Evolutionary conservation across 2,113 vertebrate species (phyloP).

Genomic region (Bombycilla garrulus): DNA sequence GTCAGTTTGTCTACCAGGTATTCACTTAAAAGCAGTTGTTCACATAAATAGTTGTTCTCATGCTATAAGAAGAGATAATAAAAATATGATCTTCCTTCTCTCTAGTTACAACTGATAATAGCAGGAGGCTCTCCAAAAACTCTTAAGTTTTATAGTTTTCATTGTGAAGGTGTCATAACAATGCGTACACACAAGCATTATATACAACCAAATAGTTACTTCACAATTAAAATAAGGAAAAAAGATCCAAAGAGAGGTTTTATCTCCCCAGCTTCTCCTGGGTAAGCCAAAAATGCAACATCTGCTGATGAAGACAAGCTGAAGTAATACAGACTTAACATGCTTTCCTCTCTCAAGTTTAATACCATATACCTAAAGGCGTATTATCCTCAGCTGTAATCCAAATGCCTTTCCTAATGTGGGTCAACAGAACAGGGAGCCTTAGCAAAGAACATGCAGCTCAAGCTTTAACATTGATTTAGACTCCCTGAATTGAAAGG

Average conservation of each 20-base stretch:
- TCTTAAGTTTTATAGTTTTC: neutral
- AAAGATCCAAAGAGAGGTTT: neutral
- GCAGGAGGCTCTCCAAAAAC: neutral
- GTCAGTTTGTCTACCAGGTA: neutral
- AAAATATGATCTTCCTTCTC: neutral
- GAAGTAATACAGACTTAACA: neutral
- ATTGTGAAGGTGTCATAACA: neutral
- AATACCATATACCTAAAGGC: neutral
- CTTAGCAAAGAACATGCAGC: neutral
- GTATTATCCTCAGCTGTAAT: neutral
- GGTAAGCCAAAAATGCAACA: neutral
- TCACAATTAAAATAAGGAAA: neutral
- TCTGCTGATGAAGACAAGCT: neutral
- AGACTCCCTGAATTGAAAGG: neutral
- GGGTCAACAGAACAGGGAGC: neutral
- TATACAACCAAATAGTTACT: neutral
- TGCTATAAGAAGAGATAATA: neutral
- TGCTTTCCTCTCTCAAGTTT: neutral
- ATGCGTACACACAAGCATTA: neutral
- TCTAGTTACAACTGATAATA: neutral
- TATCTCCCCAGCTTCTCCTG: neutral
- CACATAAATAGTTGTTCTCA: neutral
- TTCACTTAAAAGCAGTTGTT: neutral
- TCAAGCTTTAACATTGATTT: neutral
- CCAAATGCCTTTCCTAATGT: neutral